These are phyloP conservation scores for Nomada hirtipes DNA, from an alignment of 2,888 invertebrate species.

Conservation along the genomic window DNA sequence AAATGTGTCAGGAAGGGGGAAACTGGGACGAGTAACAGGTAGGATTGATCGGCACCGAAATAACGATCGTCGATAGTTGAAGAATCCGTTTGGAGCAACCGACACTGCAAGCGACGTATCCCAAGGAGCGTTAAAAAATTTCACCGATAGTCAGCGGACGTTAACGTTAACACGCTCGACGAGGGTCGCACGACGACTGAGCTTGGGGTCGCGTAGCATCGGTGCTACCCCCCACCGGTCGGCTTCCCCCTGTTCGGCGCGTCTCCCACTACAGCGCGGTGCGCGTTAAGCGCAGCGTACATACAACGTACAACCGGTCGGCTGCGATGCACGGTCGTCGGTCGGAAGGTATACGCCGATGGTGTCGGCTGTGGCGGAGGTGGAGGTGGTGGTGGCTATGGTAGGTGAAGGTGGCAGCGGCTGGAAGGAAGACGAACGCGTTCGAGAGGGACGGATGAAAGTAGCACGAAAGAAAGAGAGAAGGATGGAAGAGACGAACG, in stretches of 20 bases:
- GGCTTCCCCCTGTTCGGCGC: constrained; percentile 37
- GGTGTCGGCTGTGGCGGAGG: constrained; percentile 23
- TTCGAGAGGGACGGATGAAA: constrained; percentile 22
- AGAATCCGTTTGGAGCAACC: not conserved
- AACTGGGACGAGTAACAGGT: not conserved
- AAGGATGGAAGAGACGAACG: constrained; percentile 23
- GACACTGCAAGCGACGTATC: not conserved
- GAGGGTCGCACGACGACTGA: constrained; percentile 84
- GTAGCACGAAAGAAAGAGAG: constrained; percentile 37
- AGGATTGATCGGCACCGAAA: not conserved
- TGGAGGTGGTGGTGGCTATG: constrained; percentile 35
- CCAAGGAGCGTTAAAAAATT: constrained; percentile 15
- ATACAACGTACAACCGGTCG: constrained; percentile 46
- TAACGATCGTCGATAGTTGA: too few species aligned
- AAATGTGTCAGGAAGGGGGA: not conserved
- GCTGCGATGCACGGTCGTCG: constrained; percentile 41
- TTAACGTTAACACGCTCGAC: constrained; percentile 75
- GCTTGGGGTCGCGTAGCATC: constrained; percentile 80
- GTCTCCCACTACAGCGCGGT: constrained; percentile 37
- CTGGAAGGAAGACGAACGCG: constrained; percentile 47
- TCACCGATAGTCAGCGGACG: not conserved
- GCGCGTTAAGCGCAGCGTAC: constrained; percentile 52
- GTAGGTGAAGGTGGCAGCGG: constrained; percentile 46
- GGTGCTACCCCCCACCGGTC: constrained; percentile 75
- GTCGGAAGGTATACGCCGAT: constrained; percentile 11